Percentiles rank a stretch among this genome's conserved stretches.
Conservation (phyloP, 2,113 vertebrate species). For the Thermophis baileyi region DNA sequence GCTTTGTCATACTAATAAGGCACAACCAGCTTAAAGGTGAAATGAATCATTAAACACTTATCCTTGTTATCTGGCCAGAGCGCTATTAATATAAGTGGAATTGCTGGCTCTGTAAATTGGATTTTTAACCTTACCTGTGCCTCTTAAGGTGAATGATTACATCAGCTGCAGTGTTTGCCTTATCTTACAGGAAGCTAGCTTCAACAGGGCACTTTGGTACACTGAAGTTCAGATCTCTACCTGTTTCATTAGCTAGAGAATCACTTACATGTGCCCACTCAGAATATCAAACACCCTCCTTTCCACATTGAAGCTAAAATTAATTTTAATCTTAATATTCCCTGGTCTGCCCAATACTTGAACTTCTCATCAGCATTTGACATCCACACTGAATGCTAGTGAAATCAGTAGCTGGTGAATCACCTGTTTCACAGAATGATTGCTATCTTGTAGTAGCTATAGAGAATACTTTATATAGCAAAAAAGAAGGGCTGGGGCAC, state of each 20-base stretch:
- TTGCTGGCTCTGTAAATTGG: conserved; percentile 24
- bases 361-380: neutral
- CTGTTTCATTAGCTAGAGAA: neutral
- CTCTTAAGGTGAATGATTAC: conserved; percentile 5
- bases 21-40: neutral
- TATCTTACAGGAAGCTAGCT: neutral
- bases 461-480: neutral
- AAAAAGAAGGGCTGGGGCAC: neutral
- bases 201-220: neutral
- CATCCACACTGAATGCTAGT: neutral
- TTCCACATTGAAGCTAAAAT: neutral
- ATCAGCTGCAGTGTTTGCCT: neutral
- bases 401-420: neutral
- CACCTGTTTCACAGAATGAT: neutral
- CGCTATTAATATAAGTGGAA: neutral
- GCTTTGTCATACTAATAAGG: conserved; percentile 5
- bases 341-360: neutral
- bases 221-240: neutral
- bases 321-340: neutral
- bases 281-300: neutral
- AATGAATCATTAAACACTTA: conserved; percentile 8
- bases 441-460: neutral
- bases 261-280: neutral
- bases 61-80: neutral
- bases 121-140: conserved; percentile 25